Evolutionary conservation across 2,888 invertebrate genomes (phyloP), one percentile per base, ranked within the genome.

Genomic region (Lacanobia oleracea): DNA sequence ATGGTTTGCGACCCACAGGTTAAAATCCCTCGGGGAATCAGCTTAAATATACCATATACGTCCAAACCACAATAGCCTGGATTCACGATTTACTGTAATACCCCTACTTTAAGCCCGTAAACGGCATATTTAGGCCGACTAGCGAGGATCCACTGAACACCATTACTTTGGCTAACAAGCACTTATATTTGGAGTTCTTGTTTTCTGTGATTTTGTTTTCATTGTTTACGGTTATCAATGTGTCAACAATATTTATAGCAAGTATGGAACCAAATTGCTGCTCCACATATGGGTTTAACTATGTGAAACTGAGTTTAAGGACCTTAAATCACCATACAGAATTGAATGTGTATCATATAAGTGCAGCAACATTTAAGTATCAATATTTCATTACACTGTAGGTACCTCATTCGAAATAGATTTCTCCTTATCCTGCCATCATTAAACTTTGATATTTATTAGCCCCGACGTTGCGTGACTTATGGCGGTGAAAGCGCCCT

Each of bases 11-110:
- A 91, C 88, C 89, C 69, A 75, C 65, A 83, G 90, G 90, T 90
- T 89, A 88, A 86, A 86, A 86, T 88, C 88, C 85, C 83, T 81
- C 67, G 76, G 87, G 88, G 89, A 88, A 88, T 88, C 81, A 88
- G 86, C 57, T 87, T 89, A 84, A 88, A 88, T 92, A 90, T 88
- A 83, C 93, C 93, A 89, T 93, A 93, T 93, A 93, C 65, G 92
- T 92, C 91, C 83, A 83, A 85, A 82, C 85, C 87, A 93, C 91
- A 93, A 93, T 93, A 91, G 91, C 88, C 89, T 84, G 83, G 87
- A 88, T 92, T 91, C 91, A 91, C 90, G 92, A 91, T 92, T 88
- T 88, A 88, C 88, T 87, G 83, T 91, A 92, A 93, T 92, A 90
- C 88, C 87, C 86, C 90, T 91, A 91, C 92, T 91, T 93, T 91